These are phyloP conservation scores for Metacarcinus magister DNA, from an alignment of 2,888 invertebrate genomes.

Conservation along the genomic window DNA sequence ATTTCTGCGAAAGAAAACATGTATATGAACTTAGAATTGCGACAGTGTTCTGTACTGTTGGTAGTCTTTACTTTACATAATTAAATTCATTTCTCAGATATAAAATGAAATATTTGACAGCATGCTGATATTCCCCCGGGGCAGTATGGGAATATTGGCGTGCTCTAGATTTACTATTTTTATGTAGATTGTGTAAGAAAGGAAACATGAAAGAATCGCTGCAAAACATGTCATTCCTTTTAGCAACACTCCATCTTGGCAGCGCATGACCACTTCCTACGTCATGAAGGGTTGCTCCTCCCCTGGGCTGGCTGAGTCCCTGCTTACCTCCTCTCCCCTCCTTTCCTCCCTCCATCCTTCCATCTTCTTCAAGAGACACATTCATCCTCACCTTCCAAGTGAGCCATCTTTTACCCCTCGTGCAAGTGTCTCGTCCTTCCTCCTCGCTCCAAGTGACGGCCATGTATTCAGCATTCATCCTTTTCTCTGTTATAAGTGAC, in stretches of 20 bases:
- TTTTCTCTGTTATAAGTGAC: background rate
- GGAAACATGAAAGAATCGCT: background rate
- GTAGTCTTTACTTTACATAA: background rate
- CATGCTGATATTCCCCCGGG: background rate
- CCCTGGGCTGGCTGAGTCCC: background rate
- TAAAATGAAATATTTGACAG: background rate
- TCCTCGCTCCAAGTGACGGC: background rate
- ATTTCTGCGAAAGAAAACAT: slow-evolving; percentile 13
- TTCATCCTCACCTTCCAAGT: background rate
- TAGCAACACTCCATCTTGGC: background rate
- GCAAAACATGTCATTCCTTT: background rate
- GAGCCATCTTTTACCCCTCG: slow-evolving; percentile 41
- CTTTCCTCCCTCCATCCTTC: background rate
- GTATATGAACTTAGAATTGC: background rate
- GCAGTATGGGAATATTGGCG: background rate
- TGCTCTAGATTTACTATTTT: background rate
- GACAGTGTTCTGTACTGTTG: no score
- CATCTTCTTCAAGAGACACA: slow-evolving; percentile 27
- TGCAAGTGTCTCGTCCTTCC: background rate
- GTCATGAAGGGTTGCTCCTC: background rate
- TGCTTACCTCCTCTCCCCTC: background rate
- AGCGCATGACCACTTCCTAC: background rate
- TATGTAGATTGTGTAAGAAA: background rate
- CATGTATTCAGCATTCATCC: slow-evolving; percentile 15
- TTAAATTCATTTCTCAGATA: background rate